phyloP scores from a whole-genome alignment of 2,888 invertebrate genomes.

The Lagria hirta region DNA sequence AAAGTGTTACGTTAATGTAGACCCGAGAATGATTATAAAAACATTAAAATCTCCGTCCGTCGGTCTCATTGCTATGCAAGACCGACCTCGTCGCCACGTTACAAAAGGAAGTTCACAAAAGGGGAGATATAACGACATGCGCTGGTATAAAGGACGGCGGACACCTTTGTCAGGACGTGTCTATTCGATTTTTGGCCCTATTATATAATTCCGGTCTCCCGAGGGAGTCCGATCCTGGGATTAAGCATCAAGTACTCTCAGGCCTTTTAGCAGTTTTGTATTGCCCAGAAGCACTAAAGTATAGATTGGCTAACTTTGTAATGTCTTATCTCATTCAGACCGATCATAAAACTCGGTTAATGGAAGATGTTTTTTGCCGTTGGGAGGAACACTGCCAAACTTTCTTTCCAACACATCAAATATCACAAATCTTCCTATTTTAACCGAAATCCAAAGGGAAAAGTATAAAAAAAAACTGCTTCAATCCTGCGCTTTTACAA shows the following conservation, averaged over 20 bases:
- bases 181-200: conserved; percentile 45
- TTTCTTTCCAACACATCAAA: conserved; percentile 17
- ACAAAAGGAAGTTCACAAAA: conserved; percentile 52
- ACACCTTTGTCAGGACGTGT: conserved; percentile 46
- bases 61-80: conserved; percentile 54
- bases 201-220: too few relatives aligned
- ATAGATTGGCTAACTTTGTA: conserved; percentile 54
- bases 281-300: conserved; percentile 45
- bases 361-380: conserved; percentile 46
- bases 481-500: too few relatives aligned
- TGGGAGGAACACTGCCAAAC: conserved; percentile 33
- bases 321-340: conserved; percentile 51
- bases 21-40: conserved; percentile 52
- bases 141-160: conserved; percentile 47
- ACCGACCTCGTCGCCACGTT: conserved; percentile 47
- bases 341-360: conserved; percentile 51
- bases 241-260: conserved; percentile 36
- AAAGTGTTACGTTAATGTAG: conserved; percentile 47
- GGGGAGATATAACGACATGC: conserved; percentile 51
- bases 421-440: conserved; percentile 21
- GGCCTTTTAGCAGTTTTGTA: conserved; percentile 33
- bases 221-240: too few relatives aligned
- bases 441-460: conserved; percentile 11
- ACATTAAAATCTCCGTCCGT: conserved; percentile 52
- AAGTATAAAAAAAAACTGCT: too few relatives aligned